These are phyloP conservation scores for Cettia cetti DNA, from an alignment of 2,113 vertebrate species.

Conservation along the genomic window DNA sequence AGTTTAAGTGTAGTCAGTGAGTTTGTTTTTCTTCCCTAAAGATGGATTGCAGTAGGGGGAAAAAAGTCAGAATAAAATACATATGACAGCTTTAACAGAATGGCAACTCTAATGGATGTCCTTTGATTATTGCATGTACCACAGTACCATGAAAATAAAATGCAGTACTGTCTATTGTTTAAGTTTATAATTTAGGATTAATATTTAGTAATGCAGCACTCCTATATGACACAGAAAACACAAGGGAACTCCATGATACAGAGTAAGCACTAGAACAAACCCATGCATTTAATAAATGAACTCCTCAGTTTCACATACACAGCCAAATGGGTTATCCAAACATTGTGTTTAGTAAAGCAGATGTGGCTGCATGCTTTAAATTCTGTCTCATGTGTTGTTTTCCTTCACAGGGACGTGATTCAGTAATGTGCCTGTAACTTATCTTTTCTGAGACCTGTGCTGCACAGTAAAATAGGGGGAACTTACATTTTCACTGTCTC, in stretches of 20 bases:
- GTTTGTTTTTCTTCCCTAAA: background rate
- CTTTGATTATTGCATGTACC: background rate
- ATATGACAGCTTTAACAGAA: background rate
- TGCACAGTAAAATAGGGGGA: background rate
- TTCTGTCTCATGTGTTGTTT: background rate
- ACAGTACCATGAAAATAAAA: background rate
- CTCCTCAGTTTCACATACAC: background rate
- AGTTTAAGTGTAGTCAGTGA: background rate
- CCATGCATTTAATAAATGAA: background rate
- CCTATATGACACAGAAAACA: background rate
- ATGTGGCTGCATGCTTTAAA: background rate
- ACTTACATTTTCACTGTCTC: background rate
- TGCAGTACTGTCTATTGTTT: background rate
- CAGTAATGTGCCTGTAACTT: background rate
- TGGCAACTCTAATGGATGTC: background rate
- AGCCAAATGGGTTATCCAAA: background rate
- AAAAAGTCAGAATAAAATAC: background rate
- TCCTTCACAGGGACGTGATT: background rate
- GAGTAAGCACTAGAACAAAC: background rate
- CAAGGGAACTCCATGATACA: background rate
- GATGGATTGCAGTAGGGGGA: background rate
- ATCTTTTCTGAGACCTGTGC: background rate
- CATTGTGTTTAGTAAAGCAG: background rate
- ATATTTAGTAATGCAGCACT: background rate
- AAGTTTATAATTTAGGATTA: constrained; percentile 6